Conservation (phyloP, 1,140 invertebrate species). For the Danaus melanippus region DNA sequence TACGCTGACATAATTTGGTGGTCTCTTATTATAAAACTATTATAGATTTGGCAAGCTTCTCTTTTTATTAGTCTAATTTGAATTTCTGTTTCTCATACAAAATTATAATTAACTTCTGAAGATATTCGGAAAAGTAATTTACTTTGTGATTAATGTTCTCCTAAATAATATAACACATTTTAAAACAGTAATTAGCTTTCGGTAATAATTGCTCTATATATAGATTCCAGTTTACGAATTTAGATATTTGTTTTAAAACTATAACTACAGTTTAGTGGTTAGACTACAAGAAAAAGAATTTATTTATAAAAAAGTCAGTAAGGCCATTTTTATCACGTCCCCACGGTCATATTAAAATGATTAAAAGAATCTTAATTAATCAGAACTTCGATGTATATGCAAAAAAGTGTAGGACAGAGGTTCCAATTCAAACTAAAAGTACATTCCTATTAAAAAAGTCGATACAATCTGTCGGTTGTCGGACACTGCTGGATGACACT, state of each 20-base stretch:
- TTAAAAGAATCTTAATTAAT: slow-evolving; percentile 3
- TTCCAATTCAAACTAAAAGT: slow-evolving; percentile 21
- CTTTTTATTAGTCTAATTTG: slow-evolving; percentile 44
- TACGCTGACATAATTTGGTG: slow-evolving; percentile 37
- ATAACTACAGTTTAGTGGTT: too few relatives aligned
- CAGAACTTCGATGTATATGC: slow-evolving; percentile 11
- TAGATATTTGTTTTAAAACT: too few relatives aligned
- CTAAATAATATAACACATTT: too few relatives aligned
- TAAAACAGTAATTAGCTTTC: too few relatives aligned
- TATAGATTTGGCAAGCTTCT: slow-evolving; percentile 67
- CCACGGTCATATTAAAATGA: too few relatives aligned
- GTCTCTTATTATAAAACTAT: slow-evolving; percentile 57
- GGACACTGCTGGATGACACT: slow-evolving; percentile 58
- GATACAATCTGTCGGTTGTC: slow-evolving; percentile 46
- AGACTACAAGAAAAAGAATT: too few relatives aligned
- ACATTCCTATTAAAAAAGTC: slow-evolving; percentile 32
- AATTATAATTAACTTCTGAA: slow-evolving; percentile 11
- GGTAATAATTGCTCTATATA: too few relatives aligned
- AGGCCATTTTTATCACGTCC: too few relatives aligned
- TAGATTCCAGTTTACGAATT: too few relatives aligned
- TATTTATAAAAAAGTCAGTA: too few relatives aligned
- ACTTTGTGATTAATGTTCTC: too few relatives aligned
- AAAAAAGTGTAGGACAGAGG: slow-evolving; percentile 11
- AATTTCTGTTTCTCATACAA: slow-evolving; percentile 16
- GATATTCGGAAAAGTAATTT: slow-evolving; percentile 5